A percentile compares a stretch with the other conserved stretches of the same genome.
These are phyloP conservation scores for Cacoxenus indagator DNA, from an alignment of 2,888 invertebrate species.

Conservation along the genomic window DNA sequence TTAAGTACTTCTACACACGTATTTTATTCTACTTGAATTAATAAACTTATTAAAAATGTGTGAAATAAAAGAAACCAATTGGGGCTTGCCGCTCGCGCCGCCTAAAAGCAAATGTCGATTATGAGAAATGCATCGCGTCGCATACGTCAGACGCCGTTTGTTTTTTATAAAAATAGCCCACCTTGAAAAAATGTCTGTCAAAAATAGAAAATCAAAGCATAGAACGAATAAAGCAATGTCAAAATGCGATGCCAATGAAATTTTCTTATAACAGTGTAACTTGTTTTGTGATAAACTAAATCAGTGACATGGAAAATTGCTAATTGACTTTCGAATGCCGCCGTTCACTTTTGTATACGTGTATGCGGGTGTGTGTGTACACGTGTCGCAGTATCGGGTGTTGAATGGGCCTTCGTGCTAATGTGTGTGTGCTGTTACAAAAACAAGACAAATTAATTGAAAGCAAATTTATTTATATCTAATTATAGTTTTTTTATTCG, in stretches of 20 bases:
- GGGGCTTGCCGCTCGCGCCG: too few relatives aligned
- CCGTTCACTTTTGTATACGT: slow-evolving; percentile 9
- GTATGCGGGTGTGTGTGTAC: neutral
- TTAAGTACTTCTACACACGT: too few relatives aligned
- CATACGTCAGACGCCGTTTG: too few relatives aligned
- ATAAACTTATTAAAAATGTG: too few relatives aligned
- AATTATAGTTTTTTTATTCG: neutral
- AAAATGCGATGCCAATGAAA: neutral
- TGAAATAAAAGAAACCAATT: too few relatives aligned
- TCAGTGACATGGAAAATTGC: slow-evolving; percentile 3
- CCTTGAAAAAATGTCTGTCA: neutral
- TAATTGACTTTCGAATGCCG: neutral
- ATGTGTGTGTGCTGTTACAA: neutral
- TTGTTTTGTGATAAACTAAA: neutral
- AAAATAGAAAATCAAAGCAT: neutral
- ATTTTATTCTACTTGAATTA: too few relatives aligned
- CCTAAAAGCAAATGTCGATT: too few relatives aligned
- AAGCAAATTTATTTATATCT: slow-evolving; percentile 13
- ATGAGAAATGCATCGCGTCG: too few relatives aligned
- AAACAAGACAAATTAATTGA: neutral
- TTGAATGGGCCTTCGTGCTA: neutral
- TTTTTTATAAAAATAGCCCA: slow-evolving; percentile 3
- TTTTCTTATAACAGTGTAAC: neutral
- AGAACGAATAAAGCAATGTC: neutral
- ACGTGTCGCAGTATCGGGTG: neutral